These are phyloP conservation scores for Zele albiditarsus DNA, from an alignment of 2,888 invertebrate species.

Conservation along the genomic window DNA sequence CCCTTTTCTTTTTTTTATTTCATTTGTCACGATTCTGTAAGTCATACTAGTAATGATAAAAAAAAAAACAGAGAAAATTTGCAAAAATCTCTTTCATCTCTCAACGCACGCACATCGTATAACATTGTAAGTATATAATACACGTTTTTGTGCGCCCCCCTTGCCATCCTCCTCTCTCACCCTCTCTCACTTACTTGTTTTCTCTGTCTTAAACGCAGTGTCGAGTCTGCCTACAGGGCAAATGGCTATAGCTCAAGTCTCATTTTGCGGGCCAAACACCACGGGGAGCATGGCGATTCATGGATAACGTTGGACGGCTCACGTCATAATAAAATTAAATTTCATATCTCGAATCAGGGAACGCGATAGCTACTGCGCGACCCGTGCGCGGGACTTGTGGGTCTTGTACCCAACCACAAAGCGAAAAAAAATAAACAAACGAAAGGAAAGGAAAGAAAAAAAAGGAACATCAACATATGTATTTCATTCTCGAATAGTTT, in stretches of 20 bases:
- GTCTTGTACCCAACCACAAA: neutral
- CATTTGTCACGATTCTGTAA: neutral
- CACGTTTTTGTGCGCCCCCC: neutral
- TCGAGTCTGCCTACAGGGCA: slow-evolving; percentile 42
- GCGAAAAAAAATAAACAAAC: neutral
- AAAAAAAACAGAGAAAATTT: slow-evolving; percentile 28
- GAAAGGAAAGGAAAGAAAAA: slow-evolving; percentile 35
- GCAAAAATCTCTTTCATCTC: slow-evolving; percentile 23
- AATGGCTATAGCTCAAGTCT: slow-evolving; percentile 47
- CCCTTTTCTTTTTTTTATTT: neutral
- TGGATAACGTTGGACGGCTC: slow-evolving; percentile 61
- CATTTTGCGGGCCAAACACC: slow-evolving; percentile 51
- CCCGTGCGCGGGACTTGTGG: slow-evolving; percentile 34
- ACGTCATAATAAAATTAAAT: slow-evolving; percentile 66
- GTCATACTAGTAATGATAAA: slow-evolving; percentile 9
- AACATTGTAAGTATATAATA: neutral
- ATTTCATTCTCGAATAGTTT: slow-evolving; percentile 57
- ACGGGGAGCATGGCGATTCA: slow-evolving; percentile 59
- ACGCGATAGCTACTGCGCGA: slow-evolving; percentile 62
- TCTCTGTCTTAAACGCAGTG: slow-evolving; percentile 26
- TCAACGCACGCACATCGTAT: slow-evolving; percentile 6
- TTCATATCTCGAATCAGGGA: slow-evolving; percentile 63
- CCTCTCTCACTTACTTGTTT: neutral
- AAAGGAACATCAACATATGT: slow-evolving; percentile 53
- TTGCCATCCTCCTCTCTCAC: neutral